Evolutionary conservation across 2,113 vertebrate species (phyloP), one percentile per base, ranked within the genome.

Genomic region (Taxidea taxus): DNA sequence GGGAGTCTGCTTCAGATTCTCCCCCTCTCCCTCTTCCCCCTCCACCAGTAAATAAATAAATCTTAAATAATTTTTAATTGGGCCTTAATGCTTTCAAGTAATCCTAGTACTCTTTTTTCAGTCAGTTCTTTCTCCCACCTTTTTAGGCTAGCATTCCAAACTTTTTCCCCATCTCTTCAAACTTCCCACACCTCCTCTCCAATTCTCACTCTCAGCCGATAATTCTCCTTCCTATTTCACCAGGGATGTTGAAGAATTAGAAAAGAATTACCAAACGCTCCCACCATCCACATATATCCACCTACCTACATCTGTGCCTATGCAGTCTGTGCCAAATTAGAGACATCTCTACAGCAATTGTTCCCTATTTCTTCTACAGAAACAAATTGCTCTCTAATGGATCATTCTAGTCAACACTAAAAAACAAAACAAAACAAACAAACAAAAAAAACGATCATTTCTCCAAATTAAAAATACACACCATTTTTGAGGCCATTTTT

Each of bases 181-280:
- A 88, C 14, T 77, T 95, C 12, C 23, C 90, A 70, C 44, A 78
- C 14, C 29, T 81, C n/a, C 21, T 78, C n/a, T 70, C 58, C 44
- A 78, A 14, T 84, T 75, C 42, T 84, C 83, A 84, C 29, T 83
- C 87, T 84, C 31, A 39, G 68, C 39, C 56, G 20, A 70, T 70
- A 77, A 94, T 84, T 84, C 29, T 87, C 34, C 34, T 54, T 77
- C 58, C 25, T 87, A 51, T 47, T 91, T 87, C 58, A 95, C 64
- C 31, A 83, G 31, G 18, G 75, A 77, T 91, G 49, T 15, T 70
- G 31, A 94, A 62, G 49, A 87, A 83, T 95, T 88, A 84, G 82
- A 77, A 95, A 95, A 72, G 34, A 97, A 93, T 95, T 90, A 87
- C 42, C 37, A 87, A 87, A 62, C 70, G 21, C 29, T 83, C 75